Base-by-base conservation (phyloP, 2,113 vertebrate genomes). In the Daubentonia madagascariensis region DNA sequence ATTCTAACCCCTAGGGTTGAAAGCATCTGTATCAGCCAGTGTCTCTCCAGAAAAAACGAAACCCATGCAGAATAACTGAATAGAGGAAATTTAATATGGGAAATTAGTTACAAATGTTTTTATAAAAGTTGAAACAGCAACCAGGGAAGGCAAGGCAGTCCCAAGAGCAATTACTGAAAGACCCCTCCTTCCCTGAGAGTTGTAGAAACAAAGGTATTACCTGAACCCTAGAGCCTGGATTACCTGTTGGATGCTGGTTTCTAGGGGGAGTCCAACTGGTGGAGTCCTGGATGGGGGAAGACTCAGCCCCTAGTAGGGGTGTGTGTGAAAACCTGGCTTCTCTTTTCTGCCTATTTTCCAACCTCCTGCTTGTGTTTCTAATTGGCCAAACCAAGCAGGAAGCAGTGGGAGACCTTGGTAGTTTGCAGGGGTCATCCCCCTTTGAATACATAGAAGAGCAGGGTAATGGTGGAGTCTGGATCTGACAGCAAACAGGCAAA, bases 21-120 rank as follows among this genome's bases (percentile, higher is more conserved):
- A 91, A 80, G 48, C 79, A 91, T 96, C 86, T 91, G 32, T 93
- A 73, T 93, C 54, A 91, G 70, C 65, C 80, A 63, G 52, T 40
- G 65, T 94, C 35, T 94, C 45, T 88, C 40, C 32, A 94, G 70
- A 57, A 95, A 57, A 94, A 92, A 85, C 23, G 91, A 83, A 97
- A 45, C 70, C 30, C 40, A 50, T 50, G n/a, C 20, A 20, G 80
- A 95, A 52, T 80, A 68, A 63, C 83, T 96, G 86, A 93, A 85
- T 17, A 93, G 83, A 93, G 43, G 67, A 85, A 67, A 93, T 84
- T 76, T 89, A 91, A 86, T 65, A 89, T 37, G 68, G 48, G 75
- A 91, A 86, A 89, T 96, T 61, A 91, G 65, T 83, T 91, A 84
- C 40, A 68, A 91, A 96, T 40, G 6, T 63, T 94, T 96, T 86